Base-by-base conservation (phyloP, 37 sponge, comb jelly and placozoan genomes). In the Agelas oroides region DNA sequence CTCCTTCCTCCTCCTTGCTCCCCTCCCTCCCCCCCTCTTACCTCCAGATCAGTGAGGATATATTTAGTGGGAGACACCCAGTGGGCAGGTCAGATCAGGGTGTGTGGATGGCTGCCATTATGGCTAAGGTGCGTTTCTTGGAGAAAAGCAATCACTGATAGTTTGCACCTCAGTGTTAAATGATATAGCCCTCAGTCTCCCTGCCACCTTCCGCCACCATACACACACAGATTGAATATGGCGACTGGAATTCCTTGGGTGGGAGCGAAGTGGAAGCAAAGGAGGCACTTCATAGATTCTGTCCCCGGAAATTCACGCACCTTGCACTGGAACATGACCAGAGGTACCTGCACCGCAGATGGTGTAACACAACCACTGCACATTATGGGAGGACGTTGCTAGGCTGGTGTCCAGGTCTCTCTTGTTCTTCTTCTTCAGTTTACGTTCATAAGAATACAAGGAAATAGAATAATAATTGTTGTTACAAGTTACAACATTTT, bases 281-380 rank as follows among this genome's bases (percentile, higher is more conserved):
- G 27, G 83, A 88, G 12, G 83, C 65, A 27, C 46, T 88, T 23
- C 32, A 59, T 77, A 72, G 59, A n/a, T 88, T 88, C 67, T 69
- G 83, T 59, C 78, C 77, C 3, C 56, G 46, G 71, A 82, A 69
- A 19, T 40, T 70, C 71, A 83, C 83, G 12, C 70, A 71, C 58
- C 25, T 72, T 56, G 70, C 75, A 6, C 62, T 88, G 53, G 62
- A 82, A 23, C 83, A 88, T 46, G 89, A 88, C 52, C 46, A 64
- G 72, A 72, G 12, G 81, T 69, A 55, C 8, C 58, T 63, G 18
- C 15, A 5, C n/a, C n/a, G n/a, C n/a, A n/a, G n/a, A n/a, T n/a
- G n/a, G n/a, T n/a, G n/a, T n/a, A n/a, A n/a, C n/a, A 46, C 46
- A 3, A 46, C 46, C 8, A 46, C 8, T 11, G 2, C 28, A 74